Evolutionary conservation across 2,113 vertebrate species (phyloP).

Genomic region (Chroicocephalus ridibundus): DNA sequence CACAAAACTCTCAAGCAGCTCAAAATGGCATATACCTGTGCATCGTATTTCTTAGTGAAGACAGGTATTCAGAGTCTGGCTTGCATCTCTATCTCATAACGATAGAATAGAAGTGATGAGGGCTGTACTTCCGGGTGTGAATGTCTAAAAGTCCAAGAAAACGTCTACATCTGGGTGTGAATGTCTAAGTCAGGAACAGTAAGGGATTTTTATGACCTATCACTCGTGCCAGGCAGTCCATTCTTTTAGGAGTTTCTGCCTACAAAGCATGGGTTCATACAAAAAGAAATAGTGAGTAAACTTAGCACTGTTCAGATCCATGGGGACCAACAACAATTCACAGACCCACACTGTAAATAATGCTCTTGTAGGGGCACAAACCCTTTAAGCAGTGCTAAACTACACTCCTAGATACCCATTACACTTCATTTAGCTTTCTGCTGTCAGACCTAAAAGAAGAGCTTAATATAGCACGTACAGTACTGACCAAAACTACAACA

Average conservation of each 20-base stretch:
- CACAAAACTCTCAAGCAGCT: neutral
- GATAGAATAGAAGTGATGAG: neutral
- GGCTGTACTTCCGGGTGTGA: neutral
- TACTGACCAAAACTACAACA: constrained; percentile 5
- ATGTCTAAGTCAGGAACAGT: neutral
- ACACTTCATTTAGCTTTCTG: neutral
- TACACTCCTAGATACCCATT: neutral
- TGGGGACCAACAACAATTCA: neutral
- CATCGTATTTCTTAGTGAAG: neutral
- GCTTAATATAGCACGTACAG: neutral
- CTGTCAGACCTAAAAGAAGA: neutral
- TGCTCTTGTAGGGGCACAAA: neutral
- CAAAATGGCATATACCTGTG: neutral
- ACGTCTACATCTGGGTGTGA: neutral
- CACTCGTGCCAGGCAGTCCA: neutral
- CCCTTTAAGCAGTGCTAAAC: neutral
- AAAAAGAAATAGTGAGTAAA: neutral
- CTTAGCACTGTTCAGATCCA: neutral
- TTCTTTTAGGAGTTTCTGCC: neutral
- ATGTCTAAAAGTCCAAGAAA: neutral
- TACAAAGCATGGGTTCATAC: neutral
- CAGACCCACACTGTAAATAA: neutral
- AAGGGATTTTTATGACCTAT: neutral
- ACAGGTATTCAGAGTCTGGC: neutral
- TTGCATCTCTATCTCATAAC: neutral